A percentile compares a stretch with the other conserved stretches of the same genome.
Conservation (phyloP, 2,113 vertebrate genomes). For the Coptodon rendalli region DNA sequence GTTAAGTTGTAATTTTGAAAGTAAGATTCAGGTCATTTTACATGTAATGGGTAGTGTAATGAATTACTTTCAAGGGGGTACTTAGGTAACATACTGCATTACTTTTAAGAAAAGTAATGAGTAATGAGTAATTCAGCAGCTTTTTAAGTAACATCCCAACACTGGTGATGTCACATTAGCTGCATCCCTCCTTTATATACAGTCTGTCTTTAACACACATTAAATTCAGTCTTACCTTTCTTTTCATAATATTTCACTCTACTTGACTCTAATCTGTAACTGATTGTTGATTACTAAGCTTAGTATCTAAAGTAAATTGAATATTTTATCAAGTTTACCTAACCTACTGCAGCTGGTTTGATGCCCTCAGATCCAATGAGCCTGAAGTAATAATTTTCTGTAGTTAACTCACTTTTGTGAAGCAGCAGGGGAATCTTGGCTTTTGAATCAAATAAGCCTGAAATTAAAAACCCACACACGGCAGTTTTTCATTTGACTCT, state of each 20-base stretch:
- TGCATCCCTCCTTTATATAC: neutral
- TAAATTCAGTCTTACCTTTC: neutral
- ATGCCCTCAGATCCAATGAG: neutral
- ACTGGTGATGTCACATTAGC: neutral
- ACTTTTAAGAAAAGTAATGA: neutral
- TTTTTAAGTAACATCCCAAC: neutral
- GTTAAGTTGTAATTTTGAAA: neutral
- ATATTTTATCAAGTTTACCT: neutral
- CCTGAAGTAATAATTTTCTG: neutral
- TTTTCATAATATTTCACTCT: neutral
- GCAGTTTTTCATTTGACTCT: neutral
- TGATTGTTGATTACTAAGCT: neutral
- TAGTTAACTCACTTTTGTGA: neutral
- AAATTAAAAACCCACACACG: neutral
- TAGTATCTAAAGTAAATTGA: neutral
- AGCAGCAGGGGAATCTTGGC: neutral
- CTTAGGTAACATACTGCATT: neutral
- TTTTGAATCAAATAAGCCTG: neutral
- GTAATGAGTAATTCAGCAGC: neutral
- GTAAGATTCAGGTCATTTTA: neutral
- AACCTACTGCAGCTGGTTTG: neutral
- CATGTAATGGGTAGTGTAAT: neutral
- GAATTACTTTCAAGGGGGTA: neutral
- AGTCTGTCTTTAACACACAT: neutral
- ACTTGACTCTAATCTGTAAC: neutral